Base-by-base conservation (phyloP, 2,113 vertebrate genomes). In the Cyprinodon brontotheroides region DNA sequence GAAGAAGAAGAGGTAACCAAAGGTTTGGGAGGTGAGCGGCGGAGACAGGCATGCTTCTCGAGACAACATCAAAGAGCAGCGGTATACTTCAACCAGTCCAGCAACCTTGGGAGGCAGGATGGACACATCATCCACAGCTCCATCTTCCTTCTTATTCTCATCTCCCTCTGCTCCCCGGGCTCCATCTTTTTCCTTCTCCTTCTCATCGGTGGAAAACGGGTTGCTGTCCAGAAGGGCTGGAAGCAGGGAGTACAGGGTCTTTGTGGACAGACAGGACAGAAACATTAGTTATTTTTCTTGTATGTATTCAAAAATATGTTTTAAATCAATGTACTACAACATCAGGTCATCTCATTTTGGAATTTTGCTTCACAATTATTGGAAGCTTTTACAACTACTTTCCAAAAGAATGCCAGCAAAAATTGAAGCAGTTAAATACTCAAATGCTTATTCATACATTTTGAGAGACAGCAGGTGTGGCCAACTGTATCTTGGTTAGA, bases 1-100 rank as follows among this genome's bases (percentile, higher is more conserved):
- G 93, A 98, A 98, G 91, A 98, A 98, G 89, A 98, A 97, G 81
- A 98, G 95, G 89, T 98, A 98, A 78, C 96, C 96, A 0, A 98
- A 98, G 11, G 96, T 97, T 91, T 98, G 97, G 22, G 97, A 97
- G 57, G 96, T 96, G 13, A 98, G 95, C 2, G 96, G 96, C 0
- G 96, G 95, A 17, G 97, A 97, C 68, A 98, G 93, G 74, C 95
- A 95, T 0, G 95, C 96, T 48, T 96, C 95, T 47, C 93, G 87
- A 2, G 96, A 96, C 77, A 98, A 87, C 79, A 94, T 93, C 75
- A 97, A 87, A 4, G 97, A 96, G 5, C 95, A 95, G 63, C 95
- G 95, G 85, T 97, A 97, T 62, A 98, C 95, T 20, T 95, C 95
- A 61, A 98, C 92, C 62, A 97, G 93, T 10, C 95, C 94, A 0